Percentiles rank a stretch among this genome's conserved stretches.
These are phyloP conservation scores for Lophius americanus DNA, from an alignment of 2,797 vertebrate genomes.

Conservation along the genomic window DNA sequence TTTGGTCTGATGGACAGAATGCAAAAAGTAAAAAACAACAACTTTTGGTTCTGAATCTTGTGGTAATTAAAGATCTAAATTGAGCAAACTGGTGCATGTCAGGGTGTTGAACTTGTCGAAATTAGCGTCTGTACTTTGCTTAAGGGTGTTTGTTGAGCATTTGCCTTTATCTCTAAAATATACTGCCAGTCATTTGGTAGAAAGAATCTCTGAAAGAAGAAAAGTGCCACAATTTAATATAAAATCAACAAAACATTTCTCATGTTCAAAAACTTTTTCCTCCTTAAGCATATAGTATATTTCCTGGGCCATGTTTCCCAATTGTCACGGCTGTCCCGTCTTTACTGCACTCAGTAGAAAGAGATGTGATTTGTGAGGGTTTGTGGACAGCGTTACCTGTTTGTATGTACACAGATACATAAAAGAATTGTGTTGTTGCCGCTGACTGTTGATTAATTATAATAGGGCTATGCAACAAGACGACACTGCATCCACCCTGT, in stretches of 20 bases:
- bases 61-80: slow-evolving; percentile 66
- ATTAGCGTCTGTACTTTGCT: slow-evolving; percentile 68
- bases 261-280: slow-evolving; percentile 34
- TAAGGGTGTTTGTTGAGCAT: slow-evolving; percentile 68
- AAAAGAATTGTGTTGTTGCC: slow-evolving; percentile 66
- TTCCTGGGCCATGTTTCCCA: slow-evolving; percentile 52
- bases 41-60: slow-evolving; percentile 53
- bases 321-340: slow-evolving; percentile 30
- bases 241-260: slow-evolving; percentile 24
- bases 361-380: slow-evolving; percentile 46
- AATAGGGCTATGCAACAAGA: slow-evolving; percentile 92
- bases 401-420: slow-evolving; percentile 42
- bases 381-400: slow-evolving; percentile 26
- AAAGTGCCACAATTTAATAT: slow-evolving; percentile 69
- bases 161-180: slow-evolving; percentile 77
- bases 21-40: slow-evolving; percentile 51
- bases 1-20: slow-evolving; percentile 57
- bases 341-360: slow-evolving; percentile 37
- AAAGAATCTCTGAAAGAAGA: slow-evolving; percentile 43
- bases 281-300: slow-evolving; percentile 36
- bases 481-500: slow-evolving; percentile 83
- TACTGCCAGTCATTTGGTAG: slow-evolving; percentile 64
- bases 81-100: slow-evolving; percentile 73
- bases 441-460: slow-evolving; percentile 75
- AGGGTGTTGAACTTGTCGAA: slow-evolving; percentile 66